Percentiles rank a stretch among this genome's conserved stretches.
Conservation (phyloP, 2,113 vertebrate genomes). For the Onychostruthus taczanowskii region DNA sequence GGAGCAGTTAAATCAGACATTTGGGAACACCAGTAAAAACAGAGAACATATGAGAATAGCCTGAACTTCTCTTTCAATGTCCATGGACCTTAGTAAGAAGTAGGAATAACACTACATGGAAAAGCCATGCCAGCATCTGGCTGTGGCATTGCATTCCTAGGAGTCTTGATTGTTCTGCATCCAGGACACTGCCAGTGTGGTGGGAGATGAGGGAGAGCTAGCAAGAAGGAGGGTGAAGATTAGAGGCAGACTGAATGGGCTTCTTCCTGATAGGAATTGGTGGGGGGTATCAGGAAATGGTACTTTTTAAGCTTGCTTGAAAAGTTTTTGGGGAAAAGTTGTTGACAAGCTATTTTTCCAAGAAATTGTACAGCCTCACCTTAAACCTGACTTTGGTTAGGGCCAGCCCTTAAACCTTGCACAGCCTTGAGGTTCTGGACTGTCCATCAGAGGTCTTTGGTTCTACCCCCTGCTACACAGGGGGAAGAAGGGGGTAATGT, state of each 20-base stretch:
- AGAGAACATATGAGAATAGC: neutral
- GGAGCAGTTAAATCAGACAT: neutral
- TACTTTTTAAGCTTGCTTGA: neutral
- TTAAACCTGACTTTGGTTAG: neutral
- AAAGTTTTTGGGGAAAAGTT: neutral
- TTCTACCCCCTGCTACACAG: neutral
- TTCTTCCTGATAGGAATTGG: neutral
- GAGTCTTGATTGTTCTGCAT: neutral
- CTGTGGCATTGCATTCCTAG: neutral
- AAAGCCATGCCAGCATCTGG: neutral
- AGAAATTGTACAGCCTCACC: neutral
- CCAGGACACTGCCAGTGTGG: neutral
- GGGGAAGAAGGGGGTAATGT: accelerated
- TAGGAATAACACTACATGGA: neutral
- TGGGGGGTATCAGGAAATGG: neutral
- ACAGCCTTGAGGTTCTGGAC: neutral
- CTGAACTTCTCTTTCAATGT: neutral
- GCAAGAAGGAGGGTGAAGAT: neutral
- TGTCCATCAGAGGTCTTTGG: neutral
- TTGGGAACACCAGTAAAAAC: neutral
- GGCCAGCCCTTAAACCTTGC: neutral
- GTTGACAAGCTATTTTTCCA: neutral
- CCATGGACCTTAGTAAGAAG: neutral
- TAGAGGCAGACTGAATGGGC: neutral
- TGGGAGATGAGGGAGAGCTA: neutral